These are phyloP conservation scores for Lepus timidus DNA, from an alignment of 2,113 vertebrate species.

Conservation along the genomic window DNA sequence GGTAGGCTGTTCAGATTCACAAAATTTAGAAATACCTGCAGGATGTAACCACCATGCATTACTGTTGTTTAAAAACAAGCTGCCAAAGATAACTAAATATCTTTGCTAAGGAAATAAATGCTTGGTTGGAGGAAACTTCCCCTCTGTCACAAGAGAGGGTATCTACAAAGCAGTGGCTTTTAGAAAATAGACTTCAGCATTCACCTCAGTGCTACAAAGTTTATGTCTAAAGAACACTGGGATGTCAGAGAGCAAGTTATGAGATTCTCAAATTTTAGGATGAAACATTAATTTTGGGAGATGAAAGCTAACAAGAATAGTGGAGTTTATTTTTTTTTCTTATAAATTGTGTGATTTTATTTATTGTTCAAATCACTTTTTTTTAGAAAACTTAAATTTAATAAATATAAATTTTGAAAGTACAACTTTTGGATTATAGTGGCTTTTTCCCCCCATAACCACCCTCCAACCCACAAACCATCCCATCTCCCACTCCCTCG, in stretches of 20 bases:
- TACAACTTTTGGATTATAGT: no score
- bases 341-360: no score
- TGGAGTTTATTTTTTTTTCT: background rate
- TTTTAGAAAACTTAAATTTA: no score
- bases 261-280: slow-evolving; percentile 30
- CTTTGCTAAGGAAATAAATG: slow-evolving; percentile 27
- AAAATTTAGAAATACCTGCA: slow-evolving; percentile 56
- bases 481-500: no score
- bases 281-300: slow-evolving; percentile 39
- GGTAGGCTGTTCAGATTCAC: background rate
- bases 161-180: background rate
- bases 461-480: no score
- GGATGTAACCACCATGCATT: background rate
- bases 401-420: no score
- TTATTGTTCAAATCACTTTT: no score
- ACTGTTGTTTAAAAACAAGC: slow-evolving; percentile 31
- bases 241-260: slow-evolving; percentile 5
- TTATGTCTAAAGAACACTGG: background rate
- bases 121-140: background rate
- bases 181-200: background rate
- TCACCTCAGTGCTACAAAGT: background rate
- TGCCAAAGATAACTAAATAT: slow-evolving; percentile 34
- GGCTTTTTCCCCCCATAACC: no score
- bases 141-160: background rate
- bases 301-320: slow-evolving; percentile 9